phyloP scores from a whole-genome alignment of 2,888 invertebrate genomes.

The Pyrochroa serraticornis region DNA sequence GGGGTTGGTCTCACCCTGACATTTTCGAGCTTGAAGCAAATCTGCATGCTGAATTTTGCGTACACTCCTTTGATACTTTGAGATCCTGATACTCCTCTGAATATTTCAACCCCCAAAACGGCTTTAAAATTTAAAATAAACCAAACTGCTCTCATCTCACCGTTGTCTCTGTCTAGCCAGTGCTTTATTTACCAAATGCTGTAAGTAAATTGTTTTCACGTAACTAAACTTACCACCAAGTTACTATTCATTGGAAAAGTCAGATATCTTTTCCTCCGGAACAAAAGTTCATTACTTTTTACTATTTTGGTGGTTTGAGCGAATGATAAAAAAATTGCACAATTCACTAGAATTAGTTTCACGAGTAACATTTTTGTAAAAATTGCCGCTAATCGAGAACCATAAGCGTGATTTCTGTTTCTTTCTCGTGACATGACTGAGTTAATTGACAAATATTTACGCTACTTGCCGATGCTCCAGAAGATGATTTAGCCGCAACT shows the following conservation, averaged over 20 bases:
- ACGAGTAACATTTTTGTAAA: slow-evolving; percentile 3
- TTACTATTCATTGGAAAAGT: slow-evolving; percentile 61
- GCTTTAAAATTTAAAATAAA: slow-evolving; percentile 29
- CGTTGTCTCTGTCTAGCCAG: not conserved
- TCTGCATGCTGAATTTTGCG: slow-evolving; percentile 22
- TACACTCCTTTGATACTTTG: slow-evolving; percentile 4
- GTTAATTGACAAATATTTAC: too few species aligned
- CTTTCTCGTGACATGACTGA: not conserved
- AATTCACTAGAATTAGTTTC: slow-evolving; percentile 1
- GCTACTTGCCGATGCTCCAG: not conserved
- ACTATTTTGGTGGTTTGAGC: slow-evolving; percentile 28
- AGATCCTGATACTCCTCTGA: slow-evolving; percentile 28
- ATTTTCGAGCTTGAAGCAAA: slow-evolving; percentile 7
- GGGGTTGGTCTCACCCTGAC: slow-evolving; percentile 1
- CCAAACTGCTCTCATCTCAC: slow-evolving; percentile 2
- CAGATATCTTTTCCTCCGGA: slow-evolving; percentile 59
- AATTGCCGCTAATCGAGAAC: not conserved
- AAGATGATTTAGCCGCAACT: not conserved
- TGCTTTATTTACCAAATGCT: not conserved
- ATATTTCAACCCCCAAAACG: slow-evolving; percentile 32
- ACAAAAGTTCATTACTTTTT: slow-evolving; percentile 43
- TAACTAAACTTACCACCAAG: slow-evolving; percentile 47
- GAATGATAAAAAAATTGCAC: not conserved
- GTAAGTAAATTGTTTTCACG: not conserved
- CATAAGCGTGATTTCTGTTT: not conserved